Conservation (phyloP, 2,797 vertebrate species). For the Hafferia zeledoni region DNA sequence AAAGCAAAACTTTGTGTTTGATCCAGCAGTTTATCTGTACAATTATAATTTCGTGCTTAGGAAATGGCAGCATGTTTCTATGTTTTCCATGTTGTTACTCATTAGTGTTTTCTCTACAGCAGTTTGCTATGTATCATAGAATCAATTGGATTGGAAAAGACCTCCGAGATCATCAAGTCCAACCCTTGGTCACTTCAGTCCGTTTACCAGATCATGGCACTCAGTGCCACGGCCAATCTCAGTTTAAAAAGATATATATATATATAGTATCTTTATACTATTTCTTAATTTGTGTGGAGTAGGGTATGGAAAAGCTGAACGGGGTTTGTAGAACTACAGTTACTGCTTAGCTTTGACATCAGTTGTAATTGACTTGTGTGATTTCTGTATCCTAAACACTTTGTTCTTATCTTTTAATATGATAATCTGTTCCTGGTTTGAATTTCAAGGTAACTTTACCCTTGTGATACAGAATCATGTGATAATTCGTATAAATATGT, state of each 20-base stretch:
- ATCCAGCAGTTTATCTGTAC: background rate
- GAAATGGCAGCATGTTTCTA: background rate
- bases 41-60: background rate
- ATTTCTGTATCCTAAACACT: background rate
- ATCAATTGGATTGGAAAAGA: too few species aligned
- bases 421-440: slow-evolving; percentile 19
- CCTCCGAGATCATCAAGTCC: too few species aligned
- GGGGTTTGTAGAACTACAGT: background rate
- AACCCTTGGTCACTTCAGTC: too few species aligned
- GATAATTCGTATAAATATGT: slow-evolving; percentile 16
- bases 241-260: too few species aligned
- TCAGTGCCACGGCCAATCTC: too few species aligned
- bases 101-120: background rate
- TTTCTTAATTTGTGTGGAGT: background rate
- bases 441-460: slow-evolving; percentile 50
- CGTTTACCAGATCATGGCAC: too few species aligned
- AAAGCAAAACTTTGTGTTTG: background rate
- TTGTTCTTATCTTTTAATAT: slow-evolving; percentile 16
- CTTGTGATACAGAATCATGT: slow-evolving; percentile 26
- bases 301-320: background rate
- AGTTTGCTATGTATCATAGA: background rate
- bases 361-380: background rate
- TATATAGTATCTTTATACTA: background rate
- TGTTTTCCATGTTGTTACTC: background rate
- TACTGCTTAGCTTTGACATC: background rate